Evolutionary conservation across 1,140 invertebrate genomes (phyloP), one percentile per base, ranked within the genome.

Genomic region (Trigoniulus corallinus): DNA sequence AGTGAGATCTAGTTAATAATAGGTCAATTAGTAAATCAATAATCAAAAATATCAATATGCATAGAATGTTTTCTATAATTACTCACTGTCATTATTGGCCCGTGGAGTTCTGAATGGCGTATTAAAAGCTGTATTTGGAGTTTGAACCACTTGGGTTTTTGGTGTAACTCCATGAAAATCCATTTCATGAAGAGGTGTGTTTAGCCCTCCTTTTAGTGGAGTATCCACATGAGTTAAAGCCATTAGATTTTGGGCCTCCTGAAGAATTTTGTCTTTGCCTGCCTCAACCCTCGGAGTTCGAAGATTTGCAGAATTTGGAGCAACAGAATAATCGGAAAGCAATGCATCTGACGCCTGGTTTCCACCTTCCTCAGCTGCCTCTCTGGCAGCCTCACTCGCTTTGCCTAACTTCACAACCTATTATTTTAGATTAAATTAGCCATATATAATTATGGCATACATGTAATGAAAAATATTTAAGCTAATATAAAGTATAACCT

Each of bases 161-260:
- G 92, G 91, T 44, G 86, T 73, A 1, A 85, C 74, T 1, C 86
- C 79, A 48, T 74, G 79, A 63, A 95, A 95, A 65, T 97, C 89
- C 0, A 81, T 77, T 59, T 94, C 81, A 53, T 84, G 78, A 1
- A 98, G 64, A 0, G 89, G 86, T 1, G 93, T 96, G 64, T 98
- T 98, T 2, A 91, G 59, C 0, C 94, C 95, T 41, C 95, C 71
- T 67, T 97, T 97, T 1, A 98, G 67, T 12, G 95, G 95, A 0
- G 95, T 98, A 59, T 98, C 94, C 0, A 94, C 91, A 64, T 98
- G 91, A 0, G 87, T 89, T 3, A 98, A 66, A 2, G 94, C 94
- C 84, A 98, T 95, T 50, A 98, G 84, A 66, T 98, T 97, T 65
- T 98, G 92, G 0, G 94, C 93, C 70, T 98, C 94, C 77, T 94